Base-by-base conservation (phyloP, 2,113 vertebrate genomes). In the Centrocercus urophasianus region DNA sequence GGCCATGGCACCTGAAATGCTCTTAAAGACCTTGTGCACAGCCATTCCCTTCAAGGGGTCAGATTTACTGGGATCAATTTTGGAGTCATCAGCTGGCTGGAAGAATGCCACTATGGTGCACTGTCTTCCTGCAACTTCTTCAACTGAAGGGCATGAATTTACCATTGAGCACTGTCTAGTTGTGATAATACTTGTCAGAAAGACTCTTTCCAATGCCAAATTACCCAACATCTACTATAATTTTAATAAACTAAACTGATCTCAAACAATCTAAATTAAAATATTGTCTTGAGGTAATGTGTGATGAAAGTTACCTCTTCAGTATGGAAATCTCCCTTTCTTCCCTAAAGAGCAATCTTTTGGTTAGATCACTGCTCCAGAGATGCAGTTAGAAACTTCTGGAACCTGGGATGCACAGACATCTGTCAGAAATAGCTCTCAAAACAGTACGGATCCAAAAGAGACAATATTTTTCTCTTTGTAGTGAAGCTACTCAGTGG, bases 101-200 rank as follows among this genome's bases (percentile, higher is more conserved):
- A 65, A 91, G 30, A 48, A 63, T 1, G 4, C 13, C 2, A 0
- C 63, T 0, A 21, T 0, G 0, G 5, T 32, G 48, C n/a, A 42
- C 24, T 66, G 36, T 76, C 40, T 36, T 54, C 17, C 38, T 8
- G 7, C 43, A 48, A 6, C n/a, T 24, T 13, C 71, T 76, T 77
- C 54, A 85, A 30, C 36, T 43, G 54, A 57, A 86, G 54, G 38
- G 13, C 13, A 86, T 40, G 13, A 11, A 27, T 36, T 22, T 30
- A 16, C 57, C 42, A 48, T 65, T 87, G 42, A n/a, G 83, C 43
- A 52, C 52, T 27, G 4, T 32, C 54, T 75, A 5, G 11, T 13
- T n/a, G 47, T 24, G 28, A 24, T 43, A 61, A 52, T 30, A 50
- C 40, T 64, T 52, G 19, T 27, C 25, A 83, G 52, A 47, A 82